A percentile compares a stretch with the other conserved stretches of the same genome.
phyloP scores from a whole-genome alignment of 2,888 invertebrate genomes.

The Drosophila multiciliata region DNA sequence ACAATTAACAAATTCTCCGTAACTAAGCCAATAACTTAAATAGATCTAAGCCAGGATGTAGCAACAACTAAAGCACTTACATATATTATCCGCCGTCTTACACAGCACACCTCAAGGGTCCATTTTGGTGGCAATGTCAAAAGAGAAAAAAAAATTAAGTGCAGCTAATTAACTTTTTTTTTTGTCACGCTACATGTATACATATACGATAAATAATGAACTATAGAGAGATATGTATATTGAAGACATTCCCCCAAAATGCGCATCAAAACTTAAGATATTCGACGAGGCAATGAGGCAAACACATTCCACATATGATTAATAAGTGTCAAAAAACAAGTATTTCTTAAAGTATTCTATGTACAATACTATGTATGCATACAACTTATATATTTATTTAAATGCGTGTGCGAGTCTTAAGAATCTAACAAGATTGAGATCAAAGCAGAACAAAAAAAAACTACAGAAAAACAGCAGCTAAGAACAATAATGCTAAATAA shows the following conservation, averaged over 20 bases:
- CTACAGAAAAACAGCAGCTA: conserved; percentile 15
- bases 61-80: conserved; percentile 7
- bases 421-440: neutral
- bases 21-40: conserved; percentile 56
- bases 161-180: conserved; percentile 6
- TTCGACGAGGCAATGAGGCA: conserved; percentile 45
- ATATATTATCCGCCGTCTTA: conserved; percentile 27
- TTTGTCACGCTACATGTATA: conserved; percentile 5
- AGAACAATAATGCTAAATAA: conserved; percentile 13
- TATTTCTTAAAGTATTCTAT: conserved; percentile 61
- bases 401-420: conserved; percentile 22
- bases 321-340: conserved; percentile 49
- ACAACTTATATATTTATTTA: conserved; percentile 42
- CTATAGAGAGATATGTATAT: neutral
- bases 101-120: conserved; percentile 21
- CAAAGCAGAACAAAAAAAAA: neutral
- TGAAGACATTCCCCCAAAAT: conserved; percentile 26
- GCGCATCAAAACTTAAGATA: conserved; percentile 11
- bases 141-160: conserved; percentile 7
- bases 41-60: conserved; percentile 25
- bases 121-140: conserved; percentile 38
- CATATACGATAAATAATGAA: neutral
- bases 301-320: conserved; percentile 53
- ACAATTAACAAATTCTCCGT: conserved; percentile 45
- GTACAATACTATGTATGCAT: conserved; percentile 40